Evolutionary conservation across 2,113 vertebrate species (phyloP).

Genomic region (Talpa occidentalis): DNA sequence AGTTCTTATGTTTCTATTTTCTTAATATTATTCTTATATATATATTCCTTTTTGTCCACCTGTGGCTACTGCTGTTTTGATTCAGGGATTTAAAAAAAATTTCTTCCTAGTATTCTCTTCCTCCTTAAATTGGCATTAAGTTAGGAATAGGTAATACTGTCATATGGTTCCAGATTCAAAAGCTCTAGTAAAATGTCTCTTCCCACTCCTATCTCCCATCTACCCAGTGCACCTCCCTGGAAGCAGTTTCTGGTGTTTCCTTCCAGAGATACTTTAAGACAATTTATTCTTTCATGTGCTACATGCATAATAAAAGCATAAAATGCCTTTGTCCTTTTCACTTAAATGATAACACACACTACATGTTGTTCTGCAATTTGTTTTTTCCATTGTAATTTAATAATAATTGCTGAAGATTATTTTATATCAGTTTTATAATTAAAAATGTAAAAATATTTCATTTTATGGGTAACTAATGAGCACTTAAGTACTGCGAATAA

Average conservation of each 20-base stretch:
- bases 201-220: neutral
- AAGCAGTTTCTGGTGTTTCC: constrained; percentile 19
- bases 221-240: neutral
- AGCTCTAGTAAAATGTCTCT: neutral
- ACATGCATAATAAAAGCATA: neutral
- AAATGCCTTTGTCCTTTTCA: constrained; percentile 8
- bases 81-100: neutral
- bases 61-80: neutral
- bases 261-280: constrained; percentile 5
- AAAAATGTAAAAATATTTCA: constrained; percentile 12
- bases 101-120: neutral
- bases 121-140: constrained; percentile 8
- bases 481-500: constrained; percentile 1
- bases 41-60: neutral
- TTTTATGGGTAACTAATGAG: constrained; percentile 13
- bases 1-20: constrained; percentile 16
- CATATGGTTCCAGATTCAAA: neutral
- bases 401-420: neutral
- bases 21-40: constrained; percentile 5
- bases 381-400: neutral
- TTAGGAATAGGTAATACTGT: neutral
- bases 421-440: neutral
- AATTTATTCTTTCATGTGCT: neutral
- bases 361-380: neutral
- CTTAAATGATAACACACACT: neutral